Percentiles rank a stretch among this genome's conserved stretches.
Evolutionary conservation across 2,888 invertebrate species (phyloP).

Genomic region (Xestia ashworthii): DNA sequence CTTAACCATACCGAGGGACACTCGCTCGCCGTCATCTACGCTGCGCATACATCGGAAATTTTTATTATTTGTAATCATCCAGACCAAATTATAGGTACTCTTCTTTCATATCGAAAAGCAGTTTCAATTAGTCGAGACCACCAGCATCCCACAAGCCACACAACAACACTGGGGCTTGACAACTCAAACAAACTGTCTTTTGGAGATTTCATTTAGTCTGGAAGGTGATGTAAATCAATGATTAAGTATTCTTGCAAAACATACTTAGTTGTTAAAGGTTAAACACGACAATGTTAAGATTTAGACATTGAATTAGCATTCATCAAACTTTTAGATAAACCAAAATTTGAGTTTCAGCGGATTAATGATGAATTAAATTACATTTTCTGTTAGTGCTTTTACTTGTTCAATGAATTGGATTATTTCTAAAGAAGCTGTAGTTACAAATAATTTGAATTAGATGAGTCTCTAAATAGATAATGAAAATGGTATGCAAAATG

Average conservation of each 20-base stretch:
- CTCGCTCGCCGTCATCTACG: too few species aligned
- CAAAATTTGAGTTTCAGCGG: constrained; percentile 13
- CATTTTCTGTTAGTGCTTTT: constrained; percentile 29
- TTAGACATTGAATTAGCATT: constrained; percentile 8
- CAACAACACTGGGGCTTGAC: too few species aligned
- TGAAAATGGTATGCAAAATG: not conserved
- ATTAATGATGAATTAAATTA: constrained; percentile 21
- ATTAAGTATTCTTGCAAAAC: too few species aligned
- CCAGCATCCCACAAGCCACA: too few species aligned
- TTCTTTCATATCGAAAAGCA: too few species aligned
- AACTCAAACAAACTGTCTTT: not conserved
- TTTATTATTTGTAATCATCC: too few species aligned
- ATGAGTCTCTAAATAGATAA: not conserved
- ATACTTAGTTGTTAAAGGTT: not conserved
- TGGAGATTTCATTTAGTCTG: not conserved
- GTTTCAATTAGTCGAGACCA: too few species aligned
- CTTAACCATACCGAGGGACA: too few species aligned
- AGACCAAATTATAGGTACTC: too few species aligned
- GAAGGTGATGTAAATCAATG: not conserved
- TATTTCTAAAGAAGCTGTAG: constrained; percentile 4
- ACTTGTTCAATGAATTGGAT: constrained; percentile 6
- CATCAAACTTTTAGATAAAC: constrained; percentile 17
- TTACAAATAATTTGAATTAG: constrained; percentile 2
- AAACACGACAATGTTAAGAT: not conserved
- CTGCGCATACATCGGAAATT: too few species aligned